Conservation (phyloP, 1,140 invertebrate species). For the Aphidius ervi region DNA sequence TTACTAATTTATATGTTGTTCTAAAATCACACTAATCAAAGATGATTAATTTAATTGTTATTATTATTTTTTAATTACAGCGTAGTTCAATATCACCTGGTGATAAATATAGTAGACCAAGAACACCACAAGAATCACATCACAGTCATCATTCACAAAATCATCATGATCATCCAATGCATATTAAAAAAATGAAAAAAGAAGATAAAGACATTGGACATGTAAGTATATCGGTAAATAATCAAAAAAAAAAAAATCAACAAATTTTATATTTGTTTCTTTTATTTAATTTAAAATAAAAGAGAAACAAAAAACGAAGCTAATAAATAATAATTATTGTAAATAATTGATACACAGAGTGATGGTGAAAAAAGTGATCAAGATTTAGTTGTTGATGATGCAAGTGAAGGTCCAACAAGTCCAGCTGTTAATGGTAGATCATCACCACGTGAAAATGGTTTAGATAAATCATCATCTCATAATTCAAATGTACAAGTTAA, state of each 20-base stretch:
- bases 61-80: conserved; percentile 54
- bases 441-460: conserved; percentile 77
- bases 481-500: conserved; percentile 46
- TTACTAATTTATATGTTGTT: too few relatives aligned
- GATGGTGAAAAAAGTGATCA: conserved; percentile 96
- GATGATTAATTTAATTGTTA: neutral
- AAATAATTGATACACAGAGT: conserved; percentile 64
- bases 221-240: conserved; percentile 37
- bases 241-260: neutral
- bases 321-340: too few relatives aligned
- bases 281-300: conserved; percentile 44
- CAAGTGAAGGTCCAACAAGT: conserved; percentile 65
- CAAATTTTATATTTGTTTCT: neutral
- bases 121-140: conserved; percentile 61
- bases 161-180: conserved; percentile 52
- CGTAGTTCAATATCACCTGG: conserved; percentile 58
- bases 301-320: too few relatives aligned
- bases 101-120: conserved; percentile 57
- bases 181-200: conserved; percentile 51
- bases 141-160: conserved; percentile 48
- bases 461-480: conserved; percentile 56
- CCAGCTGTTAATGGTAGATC: conserved; percentile 63
- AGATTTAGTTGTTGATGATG: conserved; percentile 95
- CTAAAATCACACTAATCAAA: neutral
- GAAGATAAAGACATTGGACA: conserved; percentile 51